These are phyloP conservation scores for Cydia strobilella DNA, from an alignment of 1,140 invertebrate genomes.

Conservation along the genomic window DNA sequence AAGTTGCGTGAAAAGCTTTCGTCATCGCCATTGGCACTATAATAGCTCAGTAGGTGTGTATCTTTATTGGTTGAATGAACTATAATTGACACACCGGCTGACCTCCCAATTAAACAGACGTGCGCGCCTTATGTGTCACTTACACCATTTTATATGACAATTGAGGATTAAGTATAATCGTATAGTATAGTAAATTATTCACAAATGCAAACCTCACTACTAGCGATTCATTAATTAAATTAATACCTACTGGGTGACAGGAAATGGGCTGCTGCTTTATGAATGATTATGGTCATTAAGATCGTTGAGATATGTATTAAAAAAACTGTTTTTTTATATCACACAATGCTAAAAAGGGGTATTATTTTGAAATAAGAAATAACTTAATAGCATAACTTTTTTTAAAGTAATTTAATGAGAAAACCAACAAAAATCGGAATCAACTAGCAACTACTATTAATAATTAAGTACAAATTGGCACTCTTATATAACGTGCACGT, in stretches of 20 bases:
- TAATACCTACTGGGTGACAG: background rate
- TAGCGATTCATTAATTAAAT: background rate
- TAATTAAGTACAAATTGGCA: too few relatives aligned
- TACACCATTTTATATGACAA: slow-evolving; percentile 12
- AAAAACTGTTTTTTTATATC: too few relatives aligned
- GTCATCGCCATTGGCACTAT: slow-evolving; percentile 47
- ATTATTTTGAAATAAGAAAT: too few relatives aligned
- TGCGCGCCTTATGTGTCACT: slow-evolving; percentile 39
- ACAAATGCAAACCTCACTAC: background rate
- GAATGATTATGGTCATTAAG: background rate
- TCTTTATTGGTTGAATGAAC: slow-evolving; percentile 76
- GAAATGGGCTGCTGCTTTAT: background rate
- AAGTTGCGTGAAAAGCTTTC: too few relatives aligned
- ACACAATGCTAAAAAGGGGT: too few relatives aligned
- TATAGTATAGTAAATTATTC: background rate
- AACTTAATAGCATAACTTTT: too few relatives aligned
- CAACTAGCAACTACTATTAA: too few relatives aligned
- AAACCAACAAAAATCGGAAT: too few relatives aligned
- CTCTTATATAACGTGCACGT: too few relatives aligned
- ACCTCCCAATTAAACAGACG: slow-evolving; percentile 71
- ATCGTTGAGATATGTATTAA: too few relatives aligned
- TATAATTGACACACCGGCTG: slow-evolving; percentile 76
- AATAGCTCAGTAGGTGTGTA: slow-evolving; percentile 67
- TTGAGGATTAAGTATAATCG: slow-evolving; percentile 4
- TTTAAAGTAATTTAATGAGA: too few relatives aligned